Conservation (phyloP, 2,888 invertebrate genomes). For the Drosophila maculinotata region DNA sequence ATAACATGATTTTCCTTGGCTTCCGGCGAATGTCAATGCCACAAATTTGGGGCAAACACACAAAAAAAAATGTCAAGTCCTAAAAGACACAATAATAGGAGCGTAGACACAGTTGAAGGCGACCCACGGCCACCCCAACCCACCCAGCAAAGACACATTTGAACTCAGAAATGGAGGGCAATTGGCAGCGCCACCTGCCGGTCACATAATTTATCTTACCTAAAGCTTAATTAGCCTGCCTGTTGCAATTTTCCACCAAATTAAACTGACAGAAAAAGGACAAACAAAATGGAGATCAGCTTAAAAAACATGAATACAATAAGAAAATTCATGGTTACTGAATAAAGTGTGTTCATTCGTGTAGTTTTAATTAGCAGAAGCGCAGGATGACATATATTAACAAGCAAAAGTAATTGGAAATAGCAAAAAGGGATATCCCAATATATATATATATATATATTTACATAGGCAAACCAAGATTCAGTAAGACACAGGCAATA, state of each 20-base stretch:
- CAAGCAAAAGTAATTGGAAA: slow-evolving; percentile 34
- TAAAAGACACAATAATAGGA: slow-evolving; percentile 51
- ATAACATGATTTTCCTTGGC: slow-evolving; percentile 77
- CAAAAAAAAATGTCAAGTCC: slow-evolving; percentile 27
- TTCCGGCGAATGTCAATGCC: slow-evolving; percentile 78
- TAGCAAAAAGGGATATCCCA: neutral
- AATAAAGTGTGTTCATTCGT: slow-evolving; percentile 10
- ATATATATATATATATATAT: neutral
- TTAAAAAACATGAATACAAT: slow-evolving; percentile 4
- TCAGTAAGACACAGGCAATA: slow-evolving; percentile 5
- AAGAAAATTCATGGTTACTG: slow-evolving; percentile 14
- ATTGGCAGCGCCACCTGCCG: slow-evolving; percentile 60
- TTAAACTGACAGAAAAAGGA: slow-evolving; percentile 61
- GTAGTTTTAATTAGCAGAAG: slow-evolving; percentile 44
- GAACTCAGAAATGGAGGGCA: slow-evolving; percentile 39
- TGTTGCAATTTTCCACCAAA: slow-evolving; percentile 73
- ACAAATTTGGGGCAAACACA: slow-evolving; percentile 69
- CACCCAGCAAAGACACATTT: slow-evolving; percentile 17
- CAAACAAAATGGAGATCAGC: slow-evolving; percentile 6
- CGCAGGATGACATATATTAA: slow-evolving; percentile 12
- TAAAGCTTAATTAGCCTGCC: slow-evolving; percentile 67
- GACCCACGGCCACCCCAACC: neutral
- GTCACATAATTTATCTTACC: slow-evolving; percentile 67
- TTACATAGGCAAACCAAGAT: neutral
- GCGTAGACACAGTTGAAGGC: slow-evolving; percentile 20